phyloP scores from a whole-genome alignment of 2,797 vertebrate genomes.

The Syngnathus acus region DNA sequence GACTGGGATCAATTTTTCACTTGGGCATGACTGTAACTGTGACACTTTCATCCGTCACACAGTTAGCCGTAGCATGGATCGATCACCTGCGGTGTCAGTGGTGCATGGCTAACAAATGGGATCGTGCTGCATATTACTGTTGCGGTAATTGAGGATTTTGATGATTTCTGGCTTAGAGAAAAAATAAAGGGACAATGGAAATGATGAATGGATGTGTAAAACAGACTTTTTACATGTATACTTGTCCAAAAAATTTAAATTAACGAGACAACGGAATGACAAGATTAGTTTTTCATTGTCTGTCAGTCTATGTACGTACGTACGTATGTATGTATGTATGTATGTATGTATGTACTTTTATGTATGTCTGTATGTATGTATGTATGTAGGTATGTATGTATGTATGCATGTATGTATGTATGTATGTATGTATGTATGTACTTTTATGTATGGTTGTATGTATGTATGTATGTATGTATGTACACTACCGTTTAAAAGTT shows the following conservation, averaged over 20 bases:
- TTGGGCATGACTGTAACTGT: slow-evolving; percentile 56
- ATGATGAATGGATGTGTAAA: slow-evolving; percentile 34
- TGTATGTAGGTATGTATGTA: no score
- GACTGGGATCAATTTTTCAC: slow-evolving; percentile 55
- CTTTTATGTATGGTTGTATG: no score
- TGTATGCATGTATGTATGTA: no score
- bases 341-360: no score
- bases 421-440: no score
- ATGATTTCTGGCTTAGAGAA: slow-evolving; percentile 31
- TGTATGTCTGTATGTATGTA: no score
- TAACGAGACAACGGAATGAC: slow-evolving; percentile 5
- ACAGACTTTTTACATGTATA: slow-evolving; percentile 14
- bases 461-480: no score
- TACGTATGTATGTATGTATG: no score
- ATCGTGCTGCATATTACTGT: slow-evolving; percentile 24
- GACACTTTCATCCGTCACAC: slow-evolving; percentile 66
- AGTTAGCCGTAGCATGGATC: slow-evolving; percentile 59
- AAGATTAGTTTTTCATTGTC: slow-evolving; percentile 21
- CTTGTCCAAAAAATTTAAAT: slow-evolving; percentile 35
- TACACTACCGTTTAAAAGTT: no score
- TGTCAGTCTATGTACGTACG: neutral
- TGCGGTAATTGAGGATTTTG: slow-evolving; percentile 33
- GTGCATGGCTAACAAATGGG: slow-evolving; percentile 58
- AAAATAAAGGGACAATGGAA: slow-evolving; percentile 50
- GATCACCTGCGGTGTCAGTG: slow-evolving; percentile 52